Percentiles rank a stretch among this genome's conserved stretches.
These are phyloP conservation scores for Tubiluchus corallicola DNA, from an alignment of 2,888 invertebrate genomes.

Conservation along the genomic window DNA sequence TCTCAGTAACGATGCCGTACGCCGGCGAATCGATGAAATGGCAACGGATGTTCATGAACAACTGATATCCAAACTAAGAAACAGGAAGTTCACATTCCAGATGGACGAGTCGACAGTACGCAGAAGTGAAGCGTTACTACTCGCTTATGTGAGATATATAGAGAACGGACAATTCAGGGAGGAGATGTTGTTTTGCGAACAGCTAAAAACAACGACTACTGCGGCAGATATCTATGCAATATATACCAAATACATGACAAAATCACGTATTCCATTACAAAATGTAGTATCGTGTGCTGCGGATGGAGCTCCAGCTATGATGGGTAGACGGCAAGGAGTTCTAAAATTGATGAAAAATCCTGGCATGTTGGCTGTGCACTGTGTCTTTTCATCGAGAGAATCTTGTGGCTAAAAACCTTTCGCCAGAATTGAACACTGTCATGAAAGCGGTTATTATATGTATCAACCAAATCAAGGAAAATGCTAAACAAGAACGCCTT, in stretches of 20 bases:
- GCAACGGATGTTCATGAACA: background rate
- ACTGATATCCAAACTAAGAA: background rate
- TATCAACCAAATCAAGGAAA: background rate
- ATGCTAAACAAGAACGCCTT: background rate
- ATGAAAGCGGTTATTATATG: background rate
- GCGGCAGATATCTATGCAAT: too few relatives aligned
- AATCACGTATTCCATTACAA: too few relatives aligned
- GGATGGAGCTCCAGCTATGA: slow-evolving; percentile 1
- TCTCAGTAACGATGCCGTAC: background rate
- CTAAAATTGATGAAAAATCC: background rate
- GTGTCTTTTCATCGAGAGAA: background rate
- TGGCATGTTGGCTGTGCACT: background rate
- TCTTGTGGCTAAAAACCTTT: background rate
- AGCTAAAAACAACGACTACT: too few relatives aligned
- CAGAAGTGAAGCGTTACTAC: too few relatives aligned
- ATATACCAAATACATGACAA: too few relatives aligned
- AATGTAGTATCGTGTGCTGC: too few relatives aligned
- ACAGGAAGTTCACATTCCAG: background rate
- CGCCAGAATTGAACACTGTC: background rate
- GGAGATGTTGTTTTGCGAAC: too few relatives aligned
- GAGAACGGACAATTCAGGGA: too few relatives aligned
- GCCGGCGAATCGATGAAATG: background rate
- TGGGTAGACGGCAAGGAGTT: background rate
- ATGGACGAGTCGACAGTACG: slow-evolving; percentile 1
- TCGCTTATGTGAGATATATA: too few relatives aligned